Percentiles rank a stretch among this genome's conserved stretches.
Evolutionary conservation across 2,888 invertebrate species (phyloP).

Genomic region (Caenorhabditis japonica): DNA sequence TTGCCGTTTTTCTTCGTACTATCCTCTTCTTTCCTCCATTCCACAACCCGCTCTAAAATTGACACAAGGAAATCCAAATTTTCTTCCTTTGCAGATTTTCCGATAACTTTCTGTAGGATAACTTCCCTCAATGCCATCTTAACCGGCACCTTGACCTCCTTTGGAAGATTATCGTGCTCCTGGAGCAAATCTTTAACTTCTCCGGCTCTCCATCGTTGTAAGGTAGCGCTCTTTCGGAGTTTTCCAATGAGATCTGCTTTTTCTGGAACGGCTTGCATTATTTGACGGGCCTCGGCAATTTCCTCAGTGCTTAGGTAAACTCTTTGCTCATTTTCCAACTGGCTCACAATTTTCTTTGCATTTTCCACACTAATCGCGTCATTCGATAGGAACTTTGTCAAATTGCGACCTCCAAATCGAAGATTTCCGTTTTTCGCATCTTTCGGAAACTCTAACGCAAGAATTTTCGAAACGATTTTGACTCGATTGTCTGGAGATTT

Average conservation of each 20-base stretch:
- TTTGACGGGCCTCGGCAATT: slow-evolving; percentile 10
- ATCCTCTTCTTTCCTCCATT: slow-evolving; percentile 34
- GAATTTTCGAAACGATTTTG: slow-evolving; percentile 23
- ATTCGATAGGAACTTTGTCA: slow-evolving; percentile 40
- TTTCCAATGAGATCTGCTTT: slow-evolving; percentile 38
- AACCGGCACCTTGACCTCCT: slow-evolving; percentile 4
- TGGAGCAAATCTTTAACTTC: slow-evolving; percentile 16
- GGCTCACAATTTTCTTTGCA: slow-evolving; percentile 11
- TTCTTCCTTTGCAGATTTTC: slow-evolving; percentile 2
- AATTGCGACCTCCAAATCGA: slow-evolving; percentile 20
- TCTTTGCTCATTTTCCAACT: slow-evolving; percentile 29
- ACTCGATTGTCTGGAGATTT: slow-evolving; percentile 1
- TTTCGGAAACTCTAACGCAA: slow-evolving; percentile 33
- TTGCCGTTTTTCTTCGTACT: background rate
- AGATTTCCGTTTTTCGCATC: background rate
- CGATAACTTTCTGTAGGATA: slow-evolving; percentile 18
- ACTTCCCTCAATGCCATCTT: slow-evolving; percentile 16
- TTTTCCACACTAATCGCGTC: slow-evolving; percentile 26
- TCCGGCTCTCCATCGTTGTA: slow-evolving; percentile 33
- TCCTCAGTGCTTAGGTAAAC: slow-evolving; percentile 30
- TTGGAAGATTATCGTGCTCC: slow-evolving; percentile 20
- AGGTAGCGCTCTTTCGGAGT: slow-evolving; percentile 45
- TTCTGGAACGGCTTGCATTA: slow-evolving; percentile 9
- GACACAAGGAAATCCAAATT: slow-evolving; percentile 21
- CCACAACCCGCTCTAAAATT: slow-evolving; percentile 24